Evolutionary conservation across 2,797 vertebrate species (phyloP).

Genomic region (Dromococcyx pavoninus): DNA sequence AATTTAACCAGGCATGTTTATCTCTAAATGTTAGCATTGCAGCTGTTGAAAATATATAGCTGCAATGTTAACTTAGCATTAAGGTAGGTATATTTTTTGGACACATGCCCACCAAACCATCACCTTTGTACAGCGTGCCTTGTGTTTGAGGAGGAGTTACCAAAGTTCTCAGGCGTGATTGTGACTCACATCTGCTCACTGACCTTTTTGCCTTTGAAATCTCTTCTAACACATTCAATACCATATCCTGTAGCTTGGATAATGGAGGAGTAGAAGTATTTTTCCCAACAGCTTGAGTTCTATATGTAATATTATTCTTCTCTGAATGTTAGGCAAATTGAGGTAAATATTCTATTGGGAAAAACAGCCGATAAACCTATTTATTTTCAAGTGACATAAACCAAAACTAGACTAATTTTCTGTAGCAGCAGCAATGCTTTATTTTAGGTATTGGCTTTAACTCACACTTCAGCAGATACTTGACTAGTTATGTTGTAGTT

Average conservation of each 20-base stretch:
- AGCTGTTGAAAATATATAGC: background rate
- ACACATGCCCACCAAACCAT: background rate
- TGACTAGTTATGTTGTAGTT: background rate
- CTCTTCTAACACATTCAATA: background rate
- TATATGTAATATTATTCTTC: background rate
- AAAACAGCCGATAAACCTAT: background rate
- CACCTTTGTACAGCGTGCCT: background rate
- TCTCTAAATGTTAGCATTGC: background rate
- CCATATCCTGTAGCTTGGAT: background rate
- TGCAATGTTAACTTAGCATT: background rate
- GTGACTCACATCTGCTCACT: background rate
- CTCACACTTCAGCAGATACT: background rate
- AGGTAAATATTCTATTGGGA: background rate
- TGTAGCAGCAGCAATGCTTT: background rate
- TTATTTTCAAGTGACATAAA: background rate
- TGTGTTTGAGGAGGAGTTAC: conserved; percentile 1
- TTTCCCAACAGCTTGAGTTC: background rate
- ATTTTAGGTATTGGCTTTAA: background rate
- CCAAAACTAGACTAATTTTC: background rate
- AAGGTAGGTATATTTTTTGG: background rate
- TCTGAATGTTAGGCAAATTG: background rate
- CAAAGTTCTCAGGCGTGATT: background rate
- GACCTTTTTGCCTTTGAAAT: conserved; percentile 44
- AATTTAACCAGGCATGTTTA: background rate
- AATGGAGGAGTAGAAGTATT: background rate